These are phyloP conservation scores for Yponomeuta cagnagella DNA, from an alignment of 2,888 invertebrate genomes.

Conservation along the genomic window DNA sequence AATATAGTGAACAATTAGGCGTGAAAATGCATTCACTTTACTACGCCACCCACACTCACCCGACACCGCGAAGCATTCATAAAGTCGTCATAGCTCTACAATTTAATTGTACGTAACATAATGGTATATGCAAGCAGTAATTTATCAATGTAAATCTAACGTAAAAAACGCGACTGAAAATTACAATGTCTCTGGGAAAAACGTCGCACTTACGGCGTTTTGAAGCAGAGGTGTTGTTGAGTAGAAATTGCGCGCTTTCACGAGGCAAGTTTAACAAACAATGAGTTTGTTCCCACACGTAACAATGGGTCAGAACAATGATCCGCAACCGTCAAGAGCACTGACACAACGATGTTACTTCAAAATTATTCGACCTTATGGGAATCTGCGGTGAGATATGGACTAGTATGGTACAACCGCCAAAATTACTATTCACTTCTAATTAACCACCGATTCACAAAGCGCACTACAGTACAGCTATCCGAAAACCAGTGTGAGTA, in stretches of 20 bases:
- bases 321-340: slow-evolving; percentile 40
- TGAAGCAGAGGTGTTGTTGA: slow-evolving; percentile 37
- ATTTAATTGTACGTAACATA: slow-evolving; percentile 3
- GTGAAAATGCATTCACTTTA: not conserved
- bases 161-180: slow-evolving; percentile 31
- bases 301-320: slow-evolving; percentile 56
- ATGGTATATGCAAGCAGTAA: not conserved
- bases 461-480: too few species aligned
- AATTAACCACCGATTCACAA: not conserved
- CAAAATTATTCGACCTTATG: slow-evolving; percentile 12
- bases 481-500: too few species aligned
- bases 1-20: not conserved
- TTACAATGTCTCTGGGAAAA: slow-evolving; percentile 35
- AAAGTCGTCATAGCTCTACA: not conserved
- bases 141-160: slow-evolving; percentile 24
- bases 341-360: slow-evolving; percentile 28
- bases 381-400: slow-evolving; percentile 12
- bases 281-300: slow-evolving; percentile 46
- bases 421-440: not conserved
- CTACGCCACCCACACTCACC: not conserved
- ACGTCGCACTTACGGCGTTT: slow-evolving; percentile 24
- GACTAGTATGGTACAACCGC: not conserved
- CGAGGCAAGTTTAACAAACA: slow-evolving; percentile 33
- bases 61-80: not conserved
- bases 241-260: slow-evolving; percentile 59